Evolutionary conservation across 2,888 invertebrate genomes (phyloP), one percentile per base, ranked within the genome.

Genomic region (Galerucella pusilla): DNA sequence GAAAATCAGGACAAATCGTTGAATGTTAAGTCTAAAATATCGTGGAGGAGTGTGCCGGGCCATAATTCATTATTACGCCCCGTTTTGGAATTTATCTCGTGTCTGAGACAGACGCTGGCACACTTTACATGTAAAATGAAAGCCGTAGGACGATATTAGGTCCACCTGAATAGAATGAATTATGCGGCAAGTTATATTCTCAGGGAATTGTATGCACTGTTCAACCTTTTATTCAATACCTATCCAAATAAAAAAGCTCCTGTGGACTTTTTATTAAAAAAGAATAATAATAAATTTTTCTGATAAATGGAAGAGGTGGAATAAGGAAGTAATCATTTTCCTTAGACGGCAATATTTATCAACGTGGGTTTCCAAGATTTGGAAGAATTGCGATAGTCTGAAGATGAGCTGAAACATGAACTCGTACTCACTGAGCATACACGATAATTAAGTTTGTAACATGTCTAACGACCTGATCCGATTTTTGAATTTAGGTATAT

Each of bases 21-120:
- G 79, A 80, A 80, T 78, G 79, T 79, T 80, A 80, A 78, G 80
- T 80, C 75, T 79, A 79, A 80, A 81, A 83, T 83, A 82, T 83
- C 82, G 80, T 71, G 77, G 81, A 79, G 83, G 82, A 81, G 84
- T 83, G 82, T 82, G 80, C 81, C 76, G 67, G 76, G 79, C 80
- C 76, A 83, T 84, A 83, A 82, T 82, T 84, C 84, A 84, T 83
- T 83, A 83, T 83, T 83, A 83, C 81, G 82, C 81, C 80, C 80
- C 77, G 70, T 75, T 77, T 77, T 75, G 71, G 80, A 78, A 83
- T 83, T 84, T 84, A 83, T 84, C 82, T 83, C 79, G 78, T 82
- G 83, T 82, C 81, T 79, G 74, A 80, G 82, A 80, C 83, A 83
- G 82, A 79, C 81, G 81, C 79, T 79, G 81, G 80, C 81, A 80